Base-by-base conservation (phyloP, 2,888 invertebrate genomes). In the Dendrolimus pini region DNA sequence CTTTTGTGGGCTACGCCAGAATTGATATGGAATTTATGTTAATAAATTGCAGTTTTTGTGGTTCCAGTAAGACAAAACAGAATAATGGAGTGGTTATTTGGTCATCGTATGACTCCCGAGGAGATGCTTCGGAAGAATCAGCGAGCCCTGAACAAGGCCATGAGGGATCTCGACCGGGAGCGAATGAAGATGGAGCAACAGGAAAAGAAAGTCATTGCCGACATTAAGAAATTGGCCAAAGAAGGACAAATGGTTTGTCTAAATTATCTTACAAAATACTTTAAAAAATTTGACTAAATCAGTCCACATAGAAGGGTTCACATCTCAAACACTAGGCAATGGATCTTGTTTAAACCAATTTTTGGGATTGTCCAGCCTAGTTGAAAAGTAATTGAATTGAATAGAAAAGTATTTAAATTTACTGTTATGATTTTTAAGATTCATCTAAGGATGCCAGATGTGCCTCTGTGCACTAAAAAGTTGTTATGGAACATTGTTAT, bases 121-220 rank as follows among this genome's bases (percentile, higher is more conserved):
- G 99, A 99, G 90, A 95, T 99, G 96, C 93, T 99, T 67, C 93
- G 99, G 60, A 98, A 99, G 86, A 99, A 99, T 90, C 99, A 99
- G 86, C 93, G 99, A 61, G 98, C 99, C 1, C 91, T 99, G 54
- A 99, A 98, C 84, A 98, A 98, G 91, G 99, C 99, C 0, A 98
- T 99, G 96, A 93, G 99, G 7, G 99, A 99, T 85, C 92, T 99
- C 66, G 99, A 99, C 82, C 92, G 98, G 56, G 98, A 99, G 88
- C 94, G 95, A 61, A 93, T 94, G 84, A 96, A 97, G 80, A 98
- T 99, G 98, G 99, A 99, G 83, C 97, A 97, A 73, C 99, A 99
- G 80, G 99, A 99, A 80, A 99, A 99, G 86, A 99, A 99, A 89
- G 95, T 99, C 62, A 99, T 99, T 62, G 94, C 94, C 0, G 99